phyloP scores from a whole-genome alignment of 2,888 invertebrate genomes.

The Margaritifera margaritifera region DNA sequence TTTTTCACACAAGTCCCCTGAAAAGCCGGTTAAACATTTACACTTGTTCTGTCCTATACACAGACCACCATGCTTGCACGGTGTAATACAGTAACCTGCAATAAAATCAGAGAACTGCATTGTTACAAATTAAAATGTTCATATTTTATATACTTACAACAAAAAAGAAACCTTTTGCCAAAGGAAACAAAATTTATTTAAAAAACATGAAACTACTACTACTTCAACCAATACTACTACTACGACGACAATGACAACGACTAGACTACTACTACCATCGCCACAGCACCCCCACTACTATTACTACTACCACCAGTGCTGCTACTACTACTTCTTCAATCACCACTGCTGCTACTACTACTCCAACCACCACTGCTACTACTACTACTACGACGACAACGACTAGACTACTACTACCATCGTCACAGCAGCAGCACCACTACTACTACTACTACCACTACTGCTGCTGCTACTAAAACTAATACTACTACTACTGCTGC shows the following conservation, averaged over 20 bases:
- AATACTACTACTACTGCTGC: slow-evolving; percentile 16
- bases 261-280: too few species aligned
- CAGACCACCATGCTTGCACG: slow-evolving; percentile 37
- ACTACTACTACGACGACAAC: slow-evolving; percentile 1
- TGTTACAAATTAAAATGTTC: not conserved
- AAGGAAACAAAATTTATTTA: too few species aligned
- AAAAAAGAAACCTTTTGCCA: not conserved
- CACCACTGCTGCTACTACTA: not conserved
- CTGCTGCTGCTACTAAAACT: slow-evolving; percentile 25
- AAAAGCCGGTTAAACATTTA: slow-evolving; percentile 33
- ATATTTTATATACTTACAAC: not conserved
- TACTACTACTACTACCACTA: slow-evolving; percentile 21
- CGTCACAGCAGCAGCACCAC: not conserved
- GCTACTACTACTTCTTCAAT: too few species aligned
- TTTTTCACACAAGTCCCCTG: slow-evolving; percentile 36
- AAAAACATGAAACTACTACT: too few species aligned
- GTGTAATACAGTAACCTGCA: slow-evolving; percentile 42
- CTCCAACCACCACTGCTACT: slow-evolving; percentile 1
- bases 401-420: not conserved
- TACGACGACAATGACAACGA: too few species aligned
- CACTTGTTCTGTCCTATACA: slow-evolving; percentile 36
- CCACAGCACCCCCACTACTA: too few species aligned
- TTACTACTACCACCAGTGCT: too few species aligned
- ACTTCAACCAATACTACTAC: too few species aligned
- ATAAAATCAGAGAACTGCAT: not conserved